A percentile compares a stretch with the other conserved stretches of the same genome.
Evolutionary conservation across 2,888 invertebrate species (phyloP).

Genomic region (Parthenolecanium corni): DNA sequence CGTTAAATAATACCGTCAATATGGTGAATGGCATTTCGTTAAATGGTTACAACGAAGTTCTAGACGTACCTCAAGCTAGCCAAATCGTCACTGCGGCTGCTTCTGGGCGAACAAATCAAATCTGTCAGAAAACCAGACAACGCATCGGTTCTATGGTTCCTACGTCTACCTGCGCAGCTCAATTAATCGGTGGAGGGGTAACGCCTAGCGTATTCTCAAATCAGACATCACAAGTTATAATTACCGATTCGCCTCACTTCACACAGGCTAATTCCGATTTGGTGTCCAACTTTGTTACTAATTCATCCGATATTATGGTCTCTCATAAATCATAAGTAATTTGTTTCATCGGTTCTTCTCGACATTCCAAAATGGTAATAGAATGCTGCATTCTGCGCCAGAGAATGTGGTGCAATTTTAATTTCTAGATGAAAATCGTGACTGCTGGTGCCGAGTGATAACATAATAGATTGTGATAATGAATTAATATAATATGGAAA

Average conservation of each 20-base stretch:
- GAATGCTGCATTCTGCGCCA: too few relatives aligned
- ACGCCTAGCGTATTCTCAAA: constrained; percentile 53
- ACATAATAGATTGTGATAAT: too few relatives aligned
- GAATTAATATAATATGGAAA: too few relatives aligned
- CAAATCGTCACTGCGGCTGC: constrained; percentile 12
- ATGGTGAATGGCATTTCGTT: constrained; percentile 65
- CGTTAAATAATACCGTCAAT: constrained; percentile 43
- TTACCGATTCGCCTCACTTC: constrained; percentile 9
- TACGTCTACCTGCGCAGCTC: constrained; percentile 50
- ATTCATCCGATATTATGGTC: constrained; percentile 8
- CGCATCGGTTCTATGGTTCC: constrained; percentile 43
- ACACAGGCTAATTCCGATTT: too few relatives aligned
- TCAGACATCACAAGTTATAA: constrained; percentile 34
- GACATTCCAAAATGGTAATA: too few relatives aligned
- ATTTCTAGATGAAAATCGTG: neutral
- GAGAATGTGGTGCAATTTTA: too few relatives aligned
- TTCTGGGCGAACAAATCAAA: constrained; percentile 46
- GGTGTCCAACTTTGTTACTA: constrained; percentile 6
- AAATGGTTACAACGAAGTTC: constrained; percentile 45
- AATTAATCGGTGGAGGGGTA: constrained; percentile 57
- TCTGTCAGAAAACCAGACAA: constrained; percentile 38
- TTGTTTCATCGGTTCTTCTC: too few relatives aligned
- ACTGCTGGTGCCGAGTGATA: neutral
- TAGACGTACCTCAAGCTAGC: constrained; percentile 27
- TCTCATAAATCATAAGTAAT: neutral